These are phyloP conservation scores for Pilophorus perplexus DNA, from an alignment of 2,888 invertebrate species.

Conservation along the genomic window DNA sequence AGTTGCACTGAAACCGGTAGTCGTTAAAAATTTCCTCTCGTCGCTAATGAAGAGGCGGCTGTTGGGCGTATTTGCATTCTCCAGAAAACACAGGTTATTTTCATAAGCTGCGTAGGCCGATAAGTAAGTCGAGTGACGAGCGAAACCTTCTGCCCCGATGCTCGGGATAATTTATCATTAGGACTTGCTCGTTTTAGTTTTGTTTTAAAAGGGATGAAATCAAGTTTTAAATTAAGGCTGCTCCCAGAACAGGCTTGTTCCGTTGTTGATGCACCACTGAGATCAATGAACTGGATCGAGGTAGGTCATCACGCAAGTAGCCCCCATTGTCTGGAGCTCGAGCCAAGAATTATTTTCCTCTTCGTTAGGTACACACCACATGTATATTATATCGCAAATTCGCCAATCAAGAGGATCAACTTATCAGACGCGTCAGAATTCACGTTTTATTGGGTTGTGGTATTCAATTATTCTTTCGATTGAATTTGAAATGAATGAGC, in stretches of 20 bases:
- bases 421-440: no score
- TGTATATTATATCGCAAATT: no score
- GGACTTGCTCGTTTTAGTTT: constrained; percentile 7
- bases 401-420: no score
- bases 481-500: background rate
- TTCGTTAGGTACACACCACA: no score
- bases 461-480: no score
- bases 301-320: constrained; percentile 28
- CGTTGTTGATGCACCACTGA: constrained; percentile 26
- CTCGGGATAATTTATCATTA: background rate
- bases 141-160: background rate
- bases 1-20: no score
- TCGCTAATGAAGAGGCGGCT: no score
- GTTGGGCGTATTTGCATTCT: no score
- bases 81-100: no score
- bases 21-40: no score
- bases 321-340: constrained; percentile 12
- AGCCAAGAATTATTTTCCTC: no score
- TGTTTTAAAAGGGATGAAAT: constrained; percentile 26
- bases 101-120: background rate
- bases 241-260: constrained; percentile 31
- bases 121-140: background rate
- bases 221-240: constrained; percentile 39
- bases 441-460: no score
- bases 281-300: constrained; percentile 24